Base-by-base conservation (phyloP, 2,797 vertebrate genomes). In the Artibeus jamaicensis region DNA sequence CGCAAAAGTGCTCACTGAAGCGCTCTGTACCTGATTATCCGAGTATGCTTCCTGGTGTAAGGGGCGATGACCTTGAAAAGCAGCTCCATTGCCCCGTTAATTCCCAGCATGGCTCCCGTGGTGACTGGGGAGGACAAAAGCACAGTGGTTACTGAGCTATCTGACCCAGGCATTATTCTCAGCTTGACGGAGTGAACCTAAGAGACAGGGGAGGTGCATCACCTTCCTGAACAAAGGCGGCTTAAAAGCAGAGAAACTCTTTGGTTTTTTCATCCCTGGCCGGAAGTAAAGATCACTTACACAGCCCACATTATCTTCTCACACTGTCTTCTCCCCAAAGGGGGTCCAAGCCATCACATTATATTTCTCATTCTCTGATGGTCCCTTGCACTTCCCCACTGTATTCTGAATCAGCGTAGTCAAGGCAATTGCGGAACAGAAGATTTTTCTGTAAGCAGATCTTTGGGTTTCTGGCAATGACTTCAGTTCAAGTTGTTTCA, bases 61-160 rank as follows among this genome's bases (percentile, higher is more conserved):
- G 98, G 99, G 62, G 99, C 98, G 96, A 99, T 99, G 96, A 99
- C 98, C 82, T 97, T 97, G 98, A 99, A 99, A 96, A 99, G 98
- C 85, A 99, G 96, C 39, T 99, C 99, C 98, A 99, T 98, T 0
- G 99, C 99, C 93, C 99, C 98, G 70, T 99, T 99, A 96, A 99
- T 98, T 65, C 99, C 99, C 73, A 99, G 98, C 26, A 99, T 97
- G 70, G 99, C 98, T 95, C 99, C 99, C 1, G 98, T 98, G 82
- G 98, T 98, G 96, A 99, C 99, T 99, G 96, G 46, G 16, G 96
- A 97, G 97, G 90, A 98, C 46, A 97, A 97, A 96, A 87, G 4
- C 39, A 67, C 53, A 18, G 2, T 2, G 57, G 89, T 86, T 53
- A 76, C 22, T 18, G 29, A 22, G 22, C 22, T 3, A 21, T 53